Conservation (phyloP, 2,113 vertebrate genomes). For the Stigmatopora argus region DNA sequence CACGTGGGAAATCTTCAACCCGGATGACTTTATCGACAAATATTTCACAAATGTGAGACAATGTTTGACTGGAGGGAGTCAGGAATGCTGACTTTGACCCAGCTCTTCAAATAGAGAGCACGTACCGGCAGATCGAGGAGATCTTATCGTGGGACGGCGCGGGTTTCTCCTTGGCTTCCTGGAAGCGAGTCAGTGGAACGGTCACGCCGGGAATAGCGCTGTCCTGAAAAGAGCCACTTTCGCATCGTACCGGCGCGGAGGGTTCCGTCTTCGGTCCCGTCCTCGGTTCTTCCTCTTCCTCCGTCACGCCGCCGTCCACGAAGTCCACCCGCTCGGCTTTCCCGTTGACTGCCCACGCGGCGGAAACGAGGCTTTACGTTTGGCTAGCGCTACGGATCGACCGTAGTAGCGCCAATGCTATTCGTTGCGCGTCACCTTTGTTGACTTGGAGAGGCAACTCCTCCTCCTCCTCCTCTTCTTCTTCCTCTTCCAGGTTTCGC, state of each 20-base stretch:
- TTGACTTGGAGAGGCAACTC: constrained; percentile 18
- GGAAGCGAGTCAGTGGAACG: constrained; percentile 13
- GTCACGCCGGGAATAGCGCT: constrained; percentile 1
- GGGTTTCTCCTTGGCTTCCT: constrained; percentile 51
- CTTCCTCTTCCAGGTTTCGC: constrained; percentile 71
- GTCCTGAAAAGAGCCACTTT: neutral
- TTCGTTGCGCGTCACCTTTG: constrained; percentile 46
- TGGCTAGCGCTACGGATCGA: too few species aligned
- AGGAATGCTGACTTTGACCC: constrained; percentile 34
- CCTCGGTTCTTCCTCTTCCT: constrained; percentile 69
- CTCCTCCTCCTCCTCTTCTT: constrained; percentile 27
- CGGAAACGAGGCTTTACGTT: neutral
- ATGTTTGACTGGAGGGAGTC: neutral
- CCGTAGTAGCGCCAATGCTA: too few species aligned
- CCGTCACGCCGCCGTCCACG: constrained; percentile 71
- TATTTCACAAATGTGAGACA: neutral
- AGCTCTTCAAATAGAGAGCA: constrained; percentile 49
- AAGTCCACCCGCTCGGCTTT: constrained; percentile 75
- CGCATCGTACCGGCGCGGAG: constrained; percentile 46
- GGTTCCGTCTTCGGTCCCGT: constrained; percentile 23
- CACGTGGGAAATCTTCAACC: too few species aligned
- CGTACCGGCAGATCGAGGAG: constrained; percentile 49
- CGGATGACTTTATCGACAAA: too few species aligned
- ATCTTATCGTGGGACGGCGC: constrained; percentile 43
- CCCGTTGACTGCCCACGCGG: constrained; percentile 62